Evolutionary conservation across 2,797 vertebrate species (phyloP).

Genomic region (Acrossocheilus wenchowensis): DNA sequence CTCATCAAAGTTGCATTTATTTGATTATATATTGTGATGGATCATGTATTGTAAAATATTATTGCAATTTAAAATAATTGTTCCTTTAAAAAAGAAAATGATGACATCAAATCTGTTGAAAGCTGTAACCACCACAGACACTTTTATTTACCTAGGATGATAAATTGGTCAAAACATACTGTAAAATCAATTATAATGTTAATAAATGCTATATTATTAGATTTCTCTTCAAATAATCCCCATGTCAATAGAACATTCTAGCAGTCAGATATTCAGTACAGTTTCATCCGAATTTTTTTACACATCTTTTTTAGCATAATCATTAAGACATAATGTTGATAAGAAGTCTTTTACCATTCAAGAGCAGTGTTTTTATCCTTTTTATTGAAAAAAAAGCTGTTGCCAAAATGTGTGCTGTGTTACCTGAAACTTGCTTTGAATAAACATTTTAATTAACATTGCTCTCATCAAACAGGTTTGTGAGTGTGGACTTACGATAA

Average conservation of each 20-base stretch:
- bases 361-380: background rate
- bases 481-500: conserved; percentile 3
- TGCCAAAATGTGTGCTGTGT: background rate
- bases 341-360: background rate
- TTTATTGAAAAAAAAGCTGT: background rate
- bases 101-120: background rate
- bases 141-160: background rate
- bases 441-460: background rate
- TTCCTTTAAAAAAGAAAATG: background rate
- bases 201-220: background rate
- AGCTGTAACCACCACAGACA: background rate
- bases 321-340: background rate
- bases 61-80: background rate
- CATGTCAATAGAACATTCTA: background rate
- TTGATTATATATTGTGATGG: background rate
- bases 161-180: background rate
- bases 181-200: background rate
- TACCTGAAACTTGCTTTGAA: background rate
- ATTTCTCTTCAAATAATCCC: background rate
- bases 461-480: conserved; percentile 2
- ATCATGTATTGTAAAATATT: background rate
- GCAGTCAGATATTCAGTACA: background rate
- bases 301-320: background rate
- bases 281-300: background rate
- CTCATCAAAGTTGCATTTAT: background rate